A percentile compares a stretch with the other conserved stretches of the same genome.
Conservation (phyloP, 2,113 vertebrate species). For the Odobenus rosmarus region DNA sequence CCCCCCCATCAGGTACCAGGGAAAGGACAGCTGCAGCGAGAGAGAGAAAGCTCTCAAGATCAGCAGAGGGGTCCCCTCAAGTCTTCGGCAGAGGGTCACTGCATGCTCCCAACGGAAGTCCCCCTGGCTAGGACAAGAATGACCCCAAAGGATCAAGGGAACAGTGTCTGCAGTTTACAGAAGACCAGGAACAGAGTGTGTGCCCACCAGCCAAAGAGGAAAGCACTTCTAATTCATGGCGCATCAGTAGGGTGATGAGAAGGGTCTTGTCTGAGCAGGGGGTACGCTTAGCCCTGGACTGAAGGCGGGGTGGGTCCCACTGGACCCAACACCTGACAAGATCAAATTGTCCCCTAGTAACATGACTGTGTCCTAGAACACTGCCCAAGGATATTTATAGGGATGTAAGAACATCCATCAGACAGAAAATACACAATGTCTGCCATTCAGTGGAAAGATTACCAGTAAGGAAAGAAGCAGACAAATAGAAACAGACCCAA, state of each 20-base stretch:
- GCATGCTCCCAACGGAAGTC: rapidly evolving
- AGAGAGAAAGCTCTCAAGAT: neutral
- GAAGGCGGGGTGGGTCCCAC: too few species aligned
- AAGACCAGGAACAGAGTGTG: neutral
- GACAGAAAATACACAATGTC: neutral
- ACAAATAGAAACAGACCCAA: neutral
- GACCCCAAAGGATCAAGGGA: neutral
- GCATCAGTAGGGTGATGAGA: rapidly evolving
- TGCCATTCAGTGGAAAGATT: neutral
- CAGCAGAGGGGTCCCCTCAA: neutral
- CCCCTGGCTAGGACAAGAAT: neutral
- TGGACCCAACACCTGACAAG: neutral
- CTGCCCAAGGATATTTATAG: neutral
- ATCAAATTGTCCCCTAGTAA: neutral
- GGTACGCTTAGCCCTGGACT: neutral
- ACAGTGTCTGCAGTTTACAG: neutral
- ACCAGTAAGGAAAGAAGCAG: neutral
- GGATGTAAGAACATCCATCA: neutral
- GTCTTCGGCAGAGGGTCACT: neutral
- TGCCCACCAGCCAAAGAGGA: neutral
- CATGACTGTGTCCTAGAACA: neutral
- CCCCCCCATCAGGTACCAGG: too few species aligned
- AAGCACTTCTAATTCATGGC: rapidly evolving
- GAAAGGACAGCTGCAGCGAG: rapidly evolving
- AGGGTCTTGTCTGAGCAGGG: neutral